phyloP scores from a whole-genome alignment of 1,140 invertebrate genomes.

The Halictus rubicundus region DNA sequence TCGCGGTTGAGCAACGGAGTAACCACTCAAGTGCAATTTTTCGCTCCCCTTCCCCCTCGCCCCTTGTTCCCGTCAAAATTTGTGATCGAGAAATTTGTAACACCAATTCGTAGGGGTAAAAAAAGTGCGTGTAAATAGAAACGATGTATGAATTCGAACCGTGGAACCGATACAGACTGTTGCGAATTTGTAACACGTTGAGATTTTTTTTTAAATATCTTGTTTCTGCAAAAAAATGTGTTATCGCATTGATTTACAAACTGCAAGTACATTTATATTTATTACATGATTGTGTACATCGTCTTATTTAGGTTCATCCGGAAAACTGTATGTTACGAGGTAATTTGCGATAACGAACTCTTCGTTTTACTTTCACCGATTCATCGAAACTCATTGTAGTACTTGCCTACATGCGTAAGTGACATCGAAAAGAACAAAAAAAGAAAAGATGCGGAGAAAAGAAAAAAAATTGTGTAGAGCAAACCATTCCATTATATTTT shows the following conservation, averaged over 20 bases:
- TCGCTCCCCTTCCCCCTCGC: too few species aligned
- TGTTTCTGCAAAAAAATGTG: not conserved
- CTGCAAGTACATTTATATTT: conserved; percentile 37
- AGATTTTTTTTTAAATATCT: conserved; percentile 30
- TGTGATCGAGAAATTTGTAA: conserved; percentile 20
- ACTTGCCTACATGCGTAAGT: conserved; percentile 28
- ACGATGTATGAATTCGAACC: conserved; percentile 18
- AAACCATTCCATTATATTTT: conserved; percentile 46
- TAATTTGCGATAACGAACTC: conserved; percentile 23
- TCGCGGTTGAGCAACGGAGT: conserved; percentile 10
- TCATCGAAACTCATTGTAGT: conserved; percentile 16
- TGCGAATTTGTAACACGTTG: conserved; percentile 18
- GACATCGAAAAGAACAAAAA: conserved; percentile 2
- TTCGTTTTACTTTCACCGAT: not conserved
- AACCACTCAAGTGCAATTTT: conserved; percentile 54
- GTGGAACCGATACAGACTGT: not conserved
- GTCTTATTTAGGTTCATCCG: not conserved
- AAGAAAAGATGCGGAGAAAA: not conserved
- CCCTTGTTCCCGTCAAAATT: conserved; percentile 19
- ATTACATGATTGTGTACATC: conserved; percentile 30
- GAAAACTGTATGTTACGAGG: not conserved
- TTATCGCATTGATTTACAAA: conserved; percentile 31
- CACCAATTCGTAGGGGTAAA: not conserved
- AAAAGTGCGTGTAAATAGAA: conserved; percentile 17
- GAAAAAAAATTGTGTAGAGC: conserved; percentile 30